Percentiles rank a stretch among this genome's conserved stretches.
These are phyloP conservation scores for Smittia aterrima DNA, from an alignment of 2,888 invertebrate species.

Conservation along the genomic window DNA sequence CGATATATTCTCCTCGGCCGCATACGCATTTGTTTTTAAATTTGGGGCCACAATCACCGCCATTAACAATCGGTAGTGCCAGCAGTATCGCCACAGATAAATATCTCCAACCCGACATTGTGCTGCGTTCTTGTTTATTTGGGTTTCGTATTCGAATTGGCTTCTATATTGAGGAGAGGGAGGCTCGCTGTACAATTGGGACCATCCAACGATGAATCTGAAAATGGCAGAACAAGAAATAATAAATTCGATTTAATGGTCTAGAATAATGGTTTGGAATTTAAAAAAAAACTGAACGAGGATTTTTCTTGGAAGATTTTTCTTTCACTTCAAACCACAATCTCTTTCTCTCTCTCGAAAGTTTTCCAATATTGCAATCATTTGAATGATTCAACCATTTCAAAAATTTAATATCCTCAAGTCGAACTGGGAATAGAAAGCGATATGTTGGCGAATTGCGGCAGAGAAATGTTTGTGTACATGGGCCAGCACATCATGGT, in stretches of 20 bases:
- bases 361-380: conserved; percentile 21
- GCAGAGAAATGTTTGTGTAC: not conserved
- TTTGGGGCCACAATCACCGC: conserved; percentile 52
- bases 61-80: conserved; percentile 29
- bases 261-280: conserved; percentile 34
- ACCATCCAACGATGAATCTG: not conserved
- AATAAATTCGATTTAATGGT: conserved; percentile 39
- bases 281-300: conserved; percentile 22
- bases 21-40: conserved; percentile 59
- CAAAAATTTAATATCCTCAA: not conserved
- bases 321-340: not conserved
- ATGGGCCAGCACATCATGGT: not conserved
- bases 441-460: not conserved
- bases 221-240: conserved; percentile 28
- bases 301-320: conserved; percentile 1
- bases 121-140: conserved; percentile 27
- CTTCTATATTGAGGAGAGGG: not conserved
- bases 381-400: conserved; percentile 16
- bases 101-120: conserved; percentile 36
- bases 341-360: not conserved
- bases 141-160: not conserved
- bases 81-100: conserved; percentile 32
- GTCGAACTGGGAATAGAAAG: not conserved
- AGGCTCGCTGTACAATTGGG: not conserved
- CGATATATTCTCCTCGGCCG: conserved; percentile 50